Base-by-base conservation (phyloP, 2,113 vertebrate species). In the Delphinapterus leucas region DNA sequence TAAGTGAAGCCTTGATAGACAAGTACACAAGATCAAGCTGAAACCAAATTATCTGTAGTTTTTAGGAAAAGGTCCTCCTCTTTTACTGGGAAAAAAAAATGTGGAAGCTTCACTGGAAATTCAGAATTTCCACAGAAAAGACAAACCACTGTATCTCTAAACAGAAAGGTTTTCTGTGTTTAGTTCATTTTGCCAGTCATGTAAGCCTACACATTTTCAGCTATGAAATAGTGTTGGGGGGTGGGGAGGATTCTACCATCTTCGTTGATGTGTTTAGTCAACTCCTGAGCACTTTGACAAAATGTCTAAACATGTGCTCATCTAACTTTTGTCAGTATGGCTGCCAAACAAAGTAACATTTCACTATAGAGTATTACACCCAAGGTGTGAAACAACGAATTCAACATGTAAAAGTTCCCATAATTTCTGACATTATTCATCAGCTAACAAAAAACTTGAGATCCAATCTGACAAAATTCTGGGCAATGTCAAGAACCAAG, bases 371-470 rank as follows among this genome's bases (percentile, higher is more conserved):
- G 80, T 93, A 91, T 21, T 81, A 93, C 6, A 86, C 8, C 4
- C 28, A 53, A 63, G 33, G 9, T 38, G 33, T 83, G 25, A 92
- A 74, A 83, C 53, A 74, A 88, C n/a, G 13, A 79, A 58, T 81
- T 82, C 25, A 82, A 28, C 6, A 55, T 20, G 26, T 53, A 47
- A n/a, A 68, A 67, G 8, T 53, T 14, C 31, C 36, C 73, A 92
- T 84, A 74, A 38, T 55, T 79, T 63, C 36, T 73, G 49, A 65
- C 44, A 36, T 21, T 60, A 82, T 23, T 76, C 33, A 63, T 8
- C 41, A 44, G 36, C 87, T 92, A 95, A 70, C 12, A 88, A 67
- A 82, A 91, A 47, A 94, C 26, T 90, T 74, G 79, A 96, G 53
- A 55, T 13, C 18, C 61, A 60, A 83, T 31, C 1, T 65, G n/a